Base-by-base conservation (phyloP, 2,113 vertebrate genomes). In the Corythornis cristatus region DNA sequence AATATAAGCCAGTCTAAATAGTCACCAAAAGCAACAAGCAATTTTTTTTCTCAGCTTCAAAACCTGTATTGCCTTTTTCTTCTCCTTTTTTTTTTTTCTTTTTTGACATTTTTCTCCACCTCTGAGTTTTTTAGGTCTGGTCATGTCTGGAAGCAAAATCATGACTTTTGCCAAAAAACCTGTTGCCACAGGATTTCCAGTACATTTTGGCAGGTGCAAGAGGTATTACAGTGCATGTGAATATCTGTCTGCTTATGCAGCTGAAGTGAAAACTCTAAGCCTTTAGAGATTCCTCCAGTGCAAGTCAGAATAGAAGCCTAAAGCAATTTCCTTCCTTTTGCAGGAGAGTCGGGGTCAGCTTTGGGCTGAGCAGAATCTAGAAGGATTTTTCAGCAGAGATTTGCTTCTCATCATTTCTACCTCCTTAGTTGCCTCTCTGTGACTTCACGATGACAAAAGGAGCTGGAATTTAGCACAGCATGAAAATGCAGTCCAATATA, bases 241-340 rank as follows among this genome's bases (percentile, higher is more conserved):
- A 25, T 70, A 79, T 72, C 68, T 62, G 42, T 21, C 60, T 81
- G 33, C 48, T 91, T 76, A 85, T 45, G 45, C 71, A 76, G 82
- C 33, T 35, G 29, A 61, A 88, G 54, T 19, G 76, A 67, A 75
- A 92, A 68, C 35, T 50, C 45, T 7, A 68, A 64, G 17, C 53
- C 50, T 90, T 65, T 65, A 71, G 68, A 78, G 66, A 88, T 82
- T 83, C 76, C 66, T 75, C 23, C 45, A 21, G 25, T 64, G 75
- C 48, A 57, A 84, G 57, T 17, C 8, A 29, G 29, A 73, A 65
- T 62, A 57, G 6, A 9, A 95, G 42, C 58, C 42, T 53, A 33
- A 68, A 93, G 86, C 86, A 65, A 82, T 82, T 94, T 88, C 74
- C n/a, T 42, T 81, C 57, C 54, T 78, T 78, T 82, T 65, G 50